Percentiles rank a stretch among this genome's conserved stretches.
Conservation (phyloP, 2,888 invertebrate genomes). For the Plebejus argus region DNA sequence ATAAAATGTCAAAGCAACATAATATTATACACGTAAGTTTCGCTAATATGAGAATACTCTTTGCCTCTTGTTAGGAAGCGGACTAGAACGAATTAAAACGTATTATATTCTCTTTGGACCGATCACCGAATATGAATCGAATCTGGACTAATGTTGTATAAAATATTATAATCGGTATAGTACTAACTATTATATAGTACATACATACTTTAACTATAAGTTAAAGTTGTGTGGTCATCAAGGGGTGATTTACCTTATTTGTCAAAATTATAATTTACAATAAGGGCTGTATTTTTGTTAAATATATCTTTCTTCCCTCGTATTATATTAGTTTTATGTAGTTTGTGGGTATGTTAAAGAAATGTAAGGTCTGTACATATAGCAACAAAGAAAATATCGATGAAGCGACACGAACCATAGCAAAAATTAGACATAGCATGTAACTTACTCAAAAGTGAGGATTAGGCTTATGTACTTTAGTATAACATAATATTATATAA, state of each 20-base stretch:
- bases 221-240: conserved; percentile 43
- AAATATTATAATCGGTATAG: background rate
- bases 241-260: conserved; percentile 39
- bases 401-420: background rate
- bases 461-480: background rate
- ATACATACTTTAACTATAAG: no score
- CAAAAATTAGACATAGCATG: background rate
- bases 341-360: conserved; percentile 2
- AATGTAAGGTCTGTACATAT: conserved; percentile 11
- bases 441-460: background rate
- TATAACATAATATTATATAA: no score
- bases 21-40: no score
- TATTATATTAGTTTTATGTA: conserved; percentile 43
- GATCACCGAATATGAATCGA: no score
- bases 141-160: background rate
- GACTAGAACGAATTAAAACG: no score
- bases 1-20: no score
- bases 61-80: no score
- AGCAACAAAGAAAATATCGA: background rate
- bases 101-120: no score
- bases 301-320: conserved; percentile 70
- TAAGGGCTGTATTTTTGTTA: conserved; percentile 73
- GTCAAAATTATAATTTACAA: conserved; percentile 43
- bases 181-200: no score
- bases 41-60: no score